phyloP scores from a whole-genome alignment of 2,113 vertebrate species.

The Paratilapia polleni region DNA sequence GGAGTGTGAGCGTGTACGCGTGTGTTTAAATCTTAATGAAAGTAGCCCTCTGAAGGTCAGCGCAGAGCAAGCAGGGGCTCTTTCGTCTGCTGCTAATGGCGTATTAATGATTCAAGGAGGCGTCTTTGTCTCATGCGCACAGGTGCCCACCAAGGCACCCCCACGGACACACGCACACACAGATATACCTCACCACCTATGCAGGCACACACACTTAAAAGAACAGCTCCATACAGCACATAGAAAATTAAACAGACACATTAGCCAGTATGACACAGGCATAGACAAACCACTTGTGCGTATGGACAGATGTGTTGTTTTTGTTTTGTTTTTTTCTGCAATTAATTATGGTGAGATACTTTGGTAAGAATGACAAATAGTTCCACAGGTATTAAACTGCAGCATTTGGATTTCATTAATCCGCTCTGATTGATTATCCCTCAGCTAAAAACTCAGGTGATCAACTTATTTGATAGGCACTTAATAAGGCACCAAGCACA shows the following conservation, averaged over 20 bases:
- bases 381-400: constrained; percentile 20
- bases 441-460: constrained; percentile 21
- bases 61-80: constrained; percentile 41
- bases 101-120: constrained; percentile 76
- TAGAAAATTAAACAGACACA: constrained; percentile 31
- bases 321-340: neutral
- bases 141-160: constrained; percentile 43
- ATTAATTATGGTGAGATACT: neutral
- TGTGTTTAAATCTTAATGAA: constrained; percentile 74
- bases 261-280: constrained; percentile 16
- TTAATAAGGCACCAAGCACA: constrained; percentile 38
- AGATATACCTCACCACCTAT: neutral
- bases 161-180: constrained; percentile 13
- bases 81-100: constrained; percentile 72
- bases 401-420: constrained; percentile 39
- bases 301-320: neutral
- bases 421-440: constrained; percentile 38
- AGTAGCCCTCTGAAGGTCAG: constrained; percentile 74
- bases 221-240: constrained; percentile 17
- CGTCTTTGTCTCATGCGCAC: constrained; percentile 14
- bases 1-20: constrained; percentile 6
- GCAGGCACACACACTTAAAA: neutral
- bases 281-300: constrained; percentile 35
- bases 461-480: constrained; percentile 28
- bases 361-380: constrained; percentile 14